A percentile compares a stretch with the other conserved stretches of the same genome.
Conservation (phyloP, 2,797 vertebrate genomes). For the Trachurus trachurus region DNA sequence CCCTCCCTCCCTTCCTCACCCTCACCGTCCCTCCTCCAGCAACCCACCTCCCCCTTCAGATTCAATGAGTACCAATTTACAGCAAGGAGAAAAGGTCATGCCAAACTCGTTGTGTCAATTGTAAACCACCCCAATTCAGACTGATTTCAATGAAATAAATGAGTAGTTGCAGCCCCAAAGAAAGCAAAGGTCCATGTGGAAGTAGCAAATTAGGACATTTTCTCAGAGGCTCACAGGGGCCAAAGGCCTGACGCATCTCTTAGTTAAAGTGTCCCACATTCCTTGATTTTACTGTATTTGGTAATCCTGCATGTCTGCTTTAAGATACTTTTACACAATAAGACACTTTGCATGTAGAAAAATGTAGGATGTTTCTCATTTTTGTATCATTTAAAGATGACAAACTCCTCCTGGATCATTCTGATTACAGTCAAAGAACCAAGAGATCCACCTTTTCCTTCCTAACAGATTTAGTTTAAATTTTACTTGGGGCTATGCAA, state of each 20-base stretch:
- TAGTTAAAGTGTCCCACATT: constrained; percentile 6
- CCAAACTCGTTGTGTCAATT: constrained; percentile 83
- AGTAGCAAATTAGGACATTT: constrained; percentile 75
- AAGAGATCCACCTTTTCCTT: not conserved
- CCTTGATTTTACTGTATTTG: constrained; percentile 28
- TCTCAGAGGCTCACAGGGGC: constrained; percentile 33
- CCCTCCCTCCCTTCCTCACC: not conserved
- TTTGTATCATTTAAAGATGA: not conserved
- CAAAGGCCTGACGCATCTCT: constrained; percentile 28
- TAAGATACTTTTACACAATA: constrained; percentile 13
- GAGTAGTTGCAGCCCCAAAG: constrained; percentile 67
- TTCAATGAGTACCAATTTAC: constrained; percentile 78
- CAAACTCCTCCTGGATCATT: not conserved
- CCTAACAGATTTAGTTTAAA: not conserved
- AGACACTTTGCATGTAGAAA: constrained; percentile 7
- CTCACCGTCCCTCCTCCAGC: constrained; percentile 31
- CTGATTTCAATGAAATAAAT: constrained; percentile 85
- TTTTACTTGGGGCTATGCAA: no score
- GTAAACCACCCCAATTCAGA: constrained; percentile 80
- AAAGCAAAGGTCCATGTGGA: constrained; percentile 76
- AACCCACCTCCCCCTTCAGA: constrained; percentile 68
- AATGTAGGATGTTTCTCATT: not conserved
- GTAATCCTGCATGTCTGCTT: constrained; percentile 6
- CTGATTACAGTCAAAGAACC: not conserved
- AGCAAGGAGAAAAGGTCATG: constrained; percentile 85